Evolutionary conservation across 2,888 invertebrate genomes (phyloP), one percentile per base, ranked within the genome.

Genomic region (Mythimna impura): DNA sequence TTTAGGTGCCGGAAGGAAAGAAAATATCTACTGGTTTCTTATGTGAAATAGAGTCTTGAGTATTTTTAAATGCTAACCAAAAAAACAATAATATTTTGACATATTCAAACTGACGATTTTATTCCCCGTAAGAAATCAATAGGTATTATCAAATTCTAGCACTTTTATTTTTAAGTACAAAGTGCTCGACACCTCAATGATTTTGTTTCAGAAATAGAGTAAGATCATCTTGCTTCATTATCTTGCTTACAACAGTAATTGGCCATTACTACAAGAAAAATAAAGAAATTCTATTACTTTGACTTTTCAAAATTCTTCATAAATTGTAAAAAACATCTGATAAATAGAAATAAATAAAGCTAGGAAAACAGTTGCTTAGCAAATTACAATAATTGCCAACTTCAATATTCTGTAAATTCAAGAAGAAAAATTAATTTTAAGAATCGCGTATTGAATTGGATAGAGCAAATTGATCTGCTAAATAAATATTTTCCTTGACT

Each of bases 111-210:
- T 25, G 5, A 20, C 6, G 2, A n/a, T n/a, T 10, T n/a, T n/a
- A 36, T 66, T 76, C 17, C 12, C n/a, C 25, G 66, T 43, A 36
- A 52, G 25, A 34, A 47, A 47, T 20, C 47, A 66, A 66, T n/a
- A 5, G 22, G 6, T 57, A 57, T 57, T 57, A 25, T 25, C 25
- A 20, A n/a, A n/a, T 36, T n/a, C 17, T 43, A 25, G 12, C n/a
- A n/a, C 34, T 25, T 22, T 0, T n/a, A 20, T 8, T 34, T 50
- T 22, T 58, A 22, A 8, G n/a, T 25, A 52, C 34, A 58, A 57
- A 40, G 34, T 60, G 9, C 12, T 52, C n/a, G n/a, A 60, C 36
- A 12, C 43, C 25, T n/a, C 3, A 66, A 34, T 52, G 3, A 47
- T 30, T 7, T 43, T n/a, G n/a, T 58, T 52, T n/a, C 22, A 20